Evolutionary conservation across 1,140 invertebrate genomes (phyloP).

Genomic region (Musca domestica): DNA sequence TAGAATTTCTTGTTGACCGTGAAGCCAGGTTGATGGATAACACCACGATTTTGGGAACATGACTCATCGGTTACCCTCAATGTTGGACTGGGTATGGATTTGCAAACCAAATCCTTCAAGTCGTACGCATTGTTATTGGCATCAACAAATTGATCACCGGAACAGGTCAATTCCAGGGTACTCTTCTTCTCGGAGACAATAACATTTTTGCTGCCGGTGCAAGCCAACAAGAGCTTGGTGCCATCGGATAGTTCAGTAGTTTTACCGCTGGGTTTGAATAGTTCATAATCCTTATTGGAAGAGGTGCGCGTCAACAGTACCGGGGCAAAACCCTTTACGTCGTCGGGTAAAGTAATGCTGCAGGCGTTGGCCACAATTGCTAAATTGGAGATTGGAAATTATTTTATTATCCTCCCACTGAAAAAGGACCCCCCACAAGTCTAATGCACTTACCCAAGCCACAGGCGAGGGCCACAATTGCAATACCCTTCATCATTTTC

Average conservation of each 20-base stretch:
- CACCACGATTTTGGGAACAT: constrained; percentile 10
- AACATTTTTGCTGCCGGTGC: constrained; percentile 5
- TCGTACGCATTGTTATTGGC: not conserved
- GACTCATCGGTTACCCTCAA: not conserved
- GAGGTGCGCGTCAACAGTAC: not conserved
- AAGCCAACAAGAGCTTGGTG: not conserved
- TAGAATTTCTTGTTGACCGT: not conserved
- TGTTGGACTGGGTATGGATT: not conserved
- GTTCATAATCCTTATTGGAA: not conserved
- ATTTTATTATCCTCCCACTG: not conserved
- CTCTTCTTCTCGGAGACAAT: not conserved
- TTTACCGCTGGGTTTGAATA: constrained; percentile 19
- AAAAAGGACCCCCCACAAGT: not conserved
- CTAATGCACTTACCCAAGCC: no score
- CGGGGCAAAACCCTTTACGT: constrained; percentile 6
- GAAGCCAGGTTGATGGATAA: constrained; percentile 19
- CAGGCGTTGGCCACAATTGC: not conserved
- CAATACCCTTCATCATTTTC: no score
- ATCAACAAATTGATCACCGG: not conserved
- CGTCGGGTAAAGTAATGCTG: constrained; percentile 5
- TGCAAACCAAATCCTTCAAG: constrained; percentile 7
- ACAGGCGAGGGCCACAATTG: no score
- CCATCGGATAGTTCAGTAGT: not conserved
- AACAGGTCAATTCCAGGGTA: constrained; percentile 1
- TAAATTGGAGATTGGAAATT: not conserved